Percentiles rank a stretch among this genome's conserved stretches.
Evolutionary conservation across 23 tunicate genomes (phyloP).

Genomic region (Corella eumyota): DNA sequence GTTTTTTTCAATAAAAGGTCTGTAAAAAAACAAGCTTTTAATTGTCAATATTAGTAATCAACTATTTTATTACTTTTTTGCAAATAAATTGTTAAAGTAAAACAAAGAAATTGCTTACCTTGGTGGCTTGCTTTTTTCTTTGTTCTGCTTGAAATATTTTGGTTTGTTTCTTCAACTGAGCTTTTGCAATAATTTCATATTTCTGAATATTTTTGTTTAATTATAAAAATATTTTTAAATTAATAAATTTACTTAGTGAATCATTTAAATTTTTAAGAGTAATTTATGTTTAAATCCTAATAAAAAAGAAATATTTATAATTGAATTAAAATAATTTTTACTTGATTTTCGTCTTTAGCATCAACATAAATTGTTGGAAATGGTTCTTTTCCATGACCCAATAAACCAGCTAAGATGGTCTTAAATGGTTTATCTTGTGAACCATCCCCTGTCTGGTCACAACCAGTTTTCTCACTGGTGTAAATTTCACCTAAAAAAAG

Average conservation of each 20-base stretch:
- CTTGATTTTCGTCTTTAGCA: constrained; percentile 50
- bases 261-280: not conserved
- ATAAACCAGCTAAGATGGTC: constrained; percentile 53
- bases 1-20: not conserved
- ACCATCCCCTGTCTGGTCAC: constrained; percentile 79
- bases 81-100: not conserved
- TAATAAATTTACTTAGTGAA: too few species aligned
- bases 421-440: constrained; percentile 59
- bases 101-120: too few species aligned
- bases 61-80: not conserved
- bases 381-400: constrained; percentile 31
- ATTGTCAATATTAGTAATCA: too few species aligned
- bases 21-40: not conserved
- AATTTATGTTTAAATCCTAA: too few species aligned
- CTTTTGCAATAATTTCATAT: constrained; percentile 76
- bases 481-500: constrained; percentile 40
- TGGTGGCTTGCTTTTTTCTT: constrained; percentile 49
- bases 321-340: not conserved
- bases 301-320: not conserved
- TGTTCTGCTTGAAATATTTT: constrained; percentile 50
- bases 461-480: constrained; percentile 73
- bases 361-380: constrained; percentile 69
- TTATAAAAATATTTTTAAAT: too few species aligned
- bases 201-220: too few species aligned
- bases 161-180: constrained; percentile 73